Evolutionary conservation across 2,797 vertebrate species (phyloP).

Genomic region (Galagoides demidoff): DNA sequence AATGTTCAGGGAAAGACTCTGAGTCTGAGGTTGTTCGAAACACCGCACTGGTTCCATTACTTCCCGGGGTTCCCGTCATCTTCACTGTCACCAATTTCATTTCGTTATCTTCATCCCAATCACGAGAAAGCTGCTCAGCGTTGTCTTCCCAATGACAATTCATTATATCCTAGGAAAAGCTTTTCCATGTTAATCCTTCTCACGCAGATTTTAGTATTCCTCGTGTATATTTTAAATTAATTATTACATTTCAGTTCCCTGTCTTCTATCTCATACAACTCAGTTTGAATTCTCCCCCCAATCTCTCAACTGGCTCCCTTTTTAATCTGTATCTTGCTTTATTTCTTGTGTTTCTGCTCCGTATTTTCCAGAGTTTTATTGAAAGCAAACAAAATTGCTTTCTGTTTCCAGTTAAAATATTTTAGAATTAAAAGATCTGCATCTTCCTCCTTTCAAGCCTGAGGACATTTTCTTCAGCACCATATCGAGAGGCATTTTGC

Average conservation of each 20-base stretch:
- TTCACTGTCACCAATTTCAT: no score
- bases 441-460: not conserved
- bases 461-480: not conserved
- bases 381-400: not conserved
- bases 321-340: not conserved
- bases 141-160: not conserved
- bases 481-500: not conserved
- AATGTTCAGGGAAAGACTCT: not conserved
- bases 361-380: not conserved
- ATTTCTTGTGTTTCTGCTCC: not conserved
- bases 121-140: not conserved
- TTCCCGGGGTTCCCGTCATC: not conserved
- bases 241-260: not conserved
- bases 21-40: not conserved
- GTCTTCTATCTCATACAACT: not conserved
- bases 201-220: not conserved
- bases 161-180: not conserved
- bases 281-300: not conserved
- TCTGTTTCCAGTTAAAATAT: not conserved
- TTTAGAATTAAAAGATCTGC: not conserved
- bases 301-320: not conserved
- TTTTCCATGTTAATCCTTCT: not conserved
- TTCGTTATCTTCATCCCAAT: not conserved
- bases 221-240: not conserved
- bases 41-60: accelerated